Base-by-base conservation (phyloP, 2,797 vertebrate genomes). In the Spheniscus humboldti region DNA sequence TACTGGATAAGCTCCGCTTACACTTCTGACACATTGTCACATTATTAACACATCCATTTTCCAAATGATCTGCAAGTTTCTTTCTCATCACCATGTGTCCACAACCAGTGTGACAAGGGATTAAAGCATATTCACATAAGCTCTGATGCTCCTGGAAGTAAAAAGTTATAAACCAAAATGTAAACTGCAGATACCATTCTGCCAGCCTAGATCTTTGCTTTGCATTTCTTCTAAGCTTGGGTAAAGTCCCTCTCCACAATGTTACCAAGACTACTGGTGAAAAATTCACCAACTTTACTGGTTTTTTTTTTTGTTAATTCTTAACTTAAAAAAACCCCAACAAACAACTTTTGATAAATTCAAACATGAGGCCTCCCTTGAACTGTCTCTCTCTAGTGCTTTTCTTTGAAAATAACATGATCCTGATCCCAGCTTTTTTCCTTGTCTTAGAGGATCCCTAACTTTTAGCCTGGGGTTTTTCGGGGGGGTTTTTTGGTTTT, bases 91-190 rank as follows among this genome's bases (percentile, higher is more conserved):
- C 97, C 97, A 97, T 62, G 35, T 97, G 97, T 5, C 98, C 98
- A 52, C 98, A 98, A 50, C 98, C 98, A 18, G 98, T 97, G 92
- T 98, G 98, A 69, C 98, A 98, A 4, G 97, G 97, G 85, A 98
- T 98, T 83, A 97, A 74, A 62, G 97, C 97, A 13, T 97, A 98
- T 60, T 98, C 98, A 96, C 98, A 98, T 3, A 97, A 94, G 9
- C 94, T 98, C 94, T 98, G 97, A 24, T 98, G 98, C 41, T 98
- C 98, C 98, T 98, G 97, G 35, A 72, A 95, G 88, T 8, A 27
- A 39, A 39, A 81, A 88, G 48, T 91, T 20, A 39, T 1, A 64
- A 86, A 47, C 24, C 7, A 27, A 20, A 39, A 7, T 2, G 56
- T 50, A 13, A 90, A 62, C 30, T 56, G 85, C 57, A 88, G 73